Base-by-base conservation (phyloP, 1,140 invertebrate species). In the Anastrepha obliqua region DNA sequence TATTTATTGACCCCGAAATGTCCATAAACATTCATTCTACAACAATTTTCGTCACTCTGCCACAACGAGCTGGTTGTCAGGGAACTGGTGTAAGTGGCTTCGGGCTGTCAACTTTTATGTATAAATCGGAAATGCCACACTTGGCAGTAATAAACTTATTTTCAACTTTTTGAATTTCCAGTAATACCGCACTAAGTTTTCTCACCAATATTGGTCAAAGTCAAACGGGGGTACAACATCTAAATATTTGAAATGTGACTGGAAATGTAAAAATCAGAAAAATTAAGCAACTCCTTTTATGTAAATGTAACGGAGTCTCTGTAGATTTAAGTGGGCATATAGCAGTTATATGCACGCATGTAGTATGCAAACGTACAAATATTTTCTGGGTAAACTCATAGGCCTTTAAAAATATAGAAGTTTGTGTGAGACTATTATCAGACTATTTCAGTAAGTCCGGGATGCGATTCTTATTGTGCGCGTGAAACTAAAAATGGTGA, bases 81-180 rank as follows among this genome's bases (percentile, higher is more conserved):
- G 44, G 47, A 81, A 81, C 47, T 81, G 44, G 20, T 44, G 47
- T 29, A 81, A 81, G 47, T 81, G 17, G 74, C 20, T 81, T 55
- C 17, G 74, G 47, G 74, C 47, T 81, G 47, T 55, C 67, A 81
- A 81, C 74, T 81, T 81, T 81, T 81, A 7, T 29, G 60, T 67
- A 67, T 11, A 81, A 81, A 81, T 81, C 47, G 47, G 74, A 81
- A 81, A 55, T 55, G 74, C 74, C 2, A 9, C 47, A 81, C 51
- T 81, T 81, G 44, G 6, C 44, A 29, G 74, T 81, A 81, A 81
- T 81, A 81, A 51, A 81, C n/a, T 81, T 81, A 81, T 81, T 81
- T 55, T 55, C 2, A 81, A 81, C 74, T 81, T 81, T 81, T 51
- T 51, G 47, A 55, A 55, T 20, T 55, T 55, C 74, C 55, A 9